Evolutionary conservation across 2,113 vertebrate species (phyloP).

Genomic region (Caloenas nicobarica): DNA sequence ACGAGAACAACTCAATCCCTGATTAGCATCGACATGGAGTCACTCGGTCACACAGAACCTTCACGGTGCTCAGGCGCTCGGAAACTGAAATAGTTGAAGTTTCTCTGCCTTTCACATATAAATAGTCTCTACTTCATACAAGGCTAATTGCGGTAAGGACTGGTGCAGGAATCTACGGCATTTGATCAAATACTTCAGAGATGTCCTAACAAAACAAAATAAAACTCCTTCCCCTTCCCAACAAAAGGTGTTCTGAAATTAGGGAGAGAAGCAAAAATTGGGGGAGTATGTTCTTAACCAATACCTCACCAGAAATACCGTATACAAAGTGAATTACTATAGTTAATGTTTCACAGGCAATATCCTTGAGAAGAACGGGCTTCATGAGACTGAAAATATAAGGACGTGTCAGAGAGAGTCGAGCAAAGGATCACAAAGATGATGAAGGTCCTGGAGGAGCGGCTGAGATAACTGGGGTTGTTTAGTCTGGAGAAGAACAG

Average conservation of each 20-base stretch:
- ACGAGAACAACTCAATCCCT: not conserved
- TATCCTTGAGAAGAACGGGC: constrained; percentile 38
- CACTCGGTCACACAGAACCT: constrained; percentile 15
- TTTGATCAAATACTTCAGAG: not conserved
- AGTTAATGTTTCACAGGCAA: constrained; percentile 55
- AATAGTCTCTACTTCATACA: constrained; percentile 27
- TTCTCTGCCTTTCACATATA: constrained; percentile 37
- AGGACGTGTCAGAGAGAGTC: not conserved
- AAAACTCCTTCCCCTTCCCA: not conserved
- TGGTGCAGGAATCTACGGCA: not conserved
- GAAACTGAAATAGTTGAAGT: constrained; percentile 23
- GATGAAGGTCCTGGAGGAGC: not conserved
- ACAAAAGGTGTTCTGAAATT: not conserved
- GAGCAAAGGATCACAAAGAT: not conserved
- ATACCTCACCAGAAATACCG: not conserved
- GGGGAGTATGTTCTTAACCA: not conserved
- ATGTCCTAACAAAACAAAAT: not conserved
- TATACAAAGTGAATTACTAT: constrained; percentile 2
- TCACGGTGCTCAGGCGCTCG: not conserved
- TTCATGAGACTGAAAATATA: not conserved
- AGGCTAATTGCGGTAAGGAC: constrained; percentile 26
- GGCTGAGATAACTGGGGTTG: not conserved
- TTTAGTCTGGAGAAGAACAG: not conserved
- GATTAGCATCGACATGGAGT: constrained; percentile 35
- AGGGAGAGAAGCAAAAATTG: not conserved